These are phyloP conservation scores for Dipus sagitta DNA, from an alignment of 2,797 vertebrate species.

Conservation along the genomic window DNA sequence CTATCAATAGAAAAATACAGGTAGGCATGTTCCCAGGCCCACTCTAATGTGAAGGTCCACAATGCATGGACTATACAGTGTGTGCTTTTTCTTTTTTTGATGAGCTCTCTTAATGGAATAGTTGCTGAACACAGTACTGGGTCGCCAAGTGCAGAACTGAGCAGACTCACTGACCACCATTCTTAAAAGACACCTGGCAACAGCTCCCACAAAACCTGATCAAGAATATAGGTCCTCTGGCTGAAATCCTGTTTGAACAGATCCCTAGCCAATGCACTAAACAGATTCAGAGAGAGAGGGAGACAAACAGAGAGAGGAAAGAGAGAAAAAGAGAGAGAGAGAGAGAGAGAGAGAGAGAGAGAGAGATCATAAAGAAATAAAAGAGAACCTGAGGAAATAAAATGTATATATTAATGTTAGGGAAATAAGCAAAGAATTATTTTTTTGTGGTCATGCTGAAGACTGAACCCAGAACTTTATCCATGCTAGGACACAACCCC, in stretches of 20 bases:
- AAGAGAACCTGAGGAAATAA: neutral
- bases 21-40: neutral
- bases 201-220: neutral
- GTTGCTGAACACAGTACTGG: neutral
- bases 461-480: neutral
- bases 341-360: neutral
- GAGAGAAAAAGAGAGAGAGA: neutral
- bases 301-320: neutral
- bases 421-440: conserved; percentile 10
- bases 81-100: neutral
- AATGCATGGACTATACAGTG: neutral
- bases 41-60: too few relatives aligned
- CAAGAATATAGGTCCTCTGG: neutral
- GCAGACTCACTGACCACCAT: neutral
- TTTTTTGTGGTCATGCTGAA: neutral
- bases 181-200: neutral
- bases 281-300: conserved; percentile 18
- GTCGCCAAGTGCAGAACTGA: neutral
- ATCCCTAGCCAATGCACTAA: neutral
- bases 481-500: neutral
- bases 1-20: neutral
- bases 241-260: neutral
- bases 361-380: neutral
- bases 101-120: neutral
- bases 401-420: neutral